phyloP scores from a whole-genome alignment of 2,797 vertebrate species.

The Scarus forsteni region DNA sequence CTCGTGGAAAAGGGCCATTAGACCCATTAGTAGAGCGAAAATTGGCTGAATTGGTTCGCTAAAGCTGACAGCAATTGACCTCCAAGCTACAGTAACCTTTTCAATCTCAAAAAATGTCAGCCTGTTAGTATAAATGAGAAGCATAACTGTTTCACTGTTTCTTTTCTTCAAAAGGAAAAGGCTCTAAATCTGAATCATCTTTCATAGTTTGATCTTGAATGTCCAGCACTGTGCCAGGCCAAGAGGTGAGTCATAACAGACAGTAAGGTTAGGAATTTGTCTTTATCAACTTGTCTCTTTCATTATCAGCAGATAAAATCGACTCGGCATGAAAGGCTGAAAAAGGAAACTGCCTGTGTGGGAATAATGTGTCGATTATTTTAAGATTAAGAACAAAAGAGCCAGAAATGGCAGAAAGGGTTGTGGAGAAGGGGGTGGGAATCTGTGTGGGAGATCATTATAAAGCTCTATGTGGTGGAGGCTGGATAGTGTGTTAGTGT shows the following conservation, averaged over 20 bases:
- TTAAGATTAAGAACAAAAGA: slow-evolving; percentile 54
- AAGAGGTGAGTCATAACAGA: background rate
- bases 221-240: background rate
- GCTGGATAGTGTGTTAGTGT: slow-evolving; percentile 20
- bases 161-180: background rate
- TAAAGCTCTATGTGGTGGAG: slow-evolving; percentile 49
- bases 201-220: background rate
- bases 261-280: background rate
- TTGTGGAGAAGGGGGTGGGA: slow-evolving; percentile 36
- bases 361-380: slow-evolving; percentile 40
- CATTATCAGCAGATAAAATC: slow-evolving; percentile 1
- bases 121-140: background rate
- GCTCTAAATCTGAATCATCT: background rate
- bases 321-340: slow-evolving; percentile 11
- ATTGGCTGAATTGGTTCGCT: too few relatives aligned
- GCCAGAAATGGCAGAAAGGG: slow-evolving; percentile 33
- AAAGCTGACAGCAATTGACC: too few relatives aligned
- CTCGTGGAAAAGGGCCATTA: too few relatives aligned
- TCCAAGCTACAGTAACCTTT: too few relatives aligned
- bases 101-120: background rate
- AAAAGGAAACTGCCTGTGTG: slow-evolving; percentile 28
- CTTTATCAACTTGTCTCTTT: background rate
- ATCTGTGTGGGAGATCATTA: slow-evolving; percentile 55
- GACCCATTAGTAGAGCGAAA: too few relatives aligned
- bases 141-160: background rate